Base-by-base conservation (phyloP, 2,888 invertebrate genomes). In the Orthosia incerta region DNA sequence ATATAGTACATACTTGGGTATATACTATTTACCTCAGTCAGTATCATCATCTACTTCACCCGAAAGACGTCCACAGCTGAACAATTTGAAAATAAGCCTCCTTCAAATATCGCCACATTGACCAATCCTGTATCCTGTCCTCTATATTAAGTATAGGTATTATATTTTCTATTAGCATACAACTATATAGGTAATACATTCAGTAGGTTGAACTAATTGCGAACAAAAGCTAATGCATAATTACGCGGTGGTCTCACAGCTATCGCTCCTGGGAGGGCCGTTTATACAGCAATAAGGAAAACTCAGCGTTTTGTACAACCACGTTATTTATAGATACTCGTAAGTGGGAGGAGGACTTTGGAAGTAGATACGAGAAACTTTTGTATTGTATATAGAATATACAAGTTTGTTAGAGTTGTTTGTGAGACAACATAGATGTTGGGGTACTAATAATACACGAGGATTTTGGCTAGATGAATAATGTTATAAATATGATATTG, bases 181-280 rank as follows among this genome's bases (percentile, higher is more conserved):
- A 3, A 26, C 26, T 26, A 3, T 26, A 4, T 31, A 31, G 5
- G 31, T 16, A 18, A 1, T 0, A 13, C 4, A 53, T 51, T 20
- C 18, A 26, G 26, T 50, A 4, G 18, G n/a, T 11, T 53, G 9
- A 7, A 45, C 26, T 53, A 65, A 73, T 79, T 74, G 13, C 1
- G 31, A 20, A 46, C 23, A 51, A n/a, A 74, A 48, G 7, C 31
- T 39, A 76, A 73, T 73, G 53, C 26, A 55, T 73, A 73, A 65
- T 73, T 61, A 79, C 26, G 45, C 31, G 26, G 31, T 16, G 18
- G 57, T 20, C 13, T 15, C 51, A n/a, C 46, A 57, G 13, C n/a
- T 18, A 20, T 60, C 2, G n/a, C 31, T 48, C 80, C 51, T 50
- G 5, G 23, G 56, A 65, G 80, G 51, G 23, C 18, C 16, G 4